Evolutionary conservation across 37 sponge, comb jelly and placozoan species (phyloP).

Genomic region (Eunapius fragilis): DNA sequence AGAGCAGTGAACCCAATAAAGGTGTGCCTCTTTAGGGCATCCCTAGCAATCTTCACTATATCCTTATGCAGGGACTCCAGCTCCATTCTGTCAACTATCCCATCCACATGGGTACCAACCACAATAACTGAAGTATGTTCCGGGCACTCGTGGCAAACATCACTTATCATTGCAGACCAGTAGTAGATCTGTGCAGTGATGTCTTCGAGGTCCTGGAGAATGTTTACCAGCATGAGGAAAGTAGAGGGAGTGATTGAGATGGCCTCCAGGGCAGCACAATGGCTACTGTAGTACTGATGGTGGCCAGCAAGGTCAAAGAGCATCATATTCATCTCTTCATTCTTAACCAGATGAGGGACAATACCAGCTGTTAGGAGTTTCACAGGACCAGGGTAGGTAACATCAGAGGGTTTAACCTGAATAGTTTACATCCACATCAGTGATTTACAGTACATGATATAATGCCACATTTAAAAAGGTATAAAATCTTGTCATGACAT

Average conservation of each 20-base stretch:
- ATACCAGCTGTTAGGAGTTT: too few species aligned
- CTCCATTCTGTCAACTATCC: background rate
- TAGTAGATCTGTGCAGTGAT: background rate
- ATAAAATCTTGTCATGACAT: too few species aligned
- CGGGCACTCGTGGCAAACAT: background rate
- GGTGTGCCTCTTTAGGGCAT: too few species aligned
- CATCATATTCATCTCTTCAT: background rate
- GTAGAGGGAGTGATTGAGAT: too few species aligned
- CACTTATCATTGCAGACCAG: constrained; percentile 10
- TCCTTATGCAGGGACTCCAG: background rate
- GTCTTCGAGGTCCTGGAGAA: background rate
- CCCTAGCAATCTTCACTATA: background rate
- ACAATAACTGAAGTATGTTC: background rate
- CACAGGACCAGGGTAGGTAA: too few species aligned
- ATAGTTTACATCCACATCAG: too few species aligned
- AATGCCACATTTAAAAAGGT: too few species aligned
- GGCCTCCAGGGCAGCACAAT: constrained; percentile 11
- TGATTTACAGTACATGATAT: too few species aligned
- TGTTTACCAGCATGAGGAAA: background rate
- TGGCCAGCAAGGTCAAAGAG: constrained; percentile 46
- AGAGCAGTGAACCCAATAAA: background rate
- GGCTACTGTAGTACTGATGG: constrained; percentile 25
- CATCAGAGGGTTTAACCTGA: too few species aligned
- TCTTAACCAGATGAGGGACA: too few species aligned
- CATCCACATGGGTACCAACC: constrained; percentile 12